Percentiles rank a stretch among this genome's conserved stretches.
Conservation (phyloP, 2,113 vertebrate genomes). For the Mastomys coucha region DNA sequence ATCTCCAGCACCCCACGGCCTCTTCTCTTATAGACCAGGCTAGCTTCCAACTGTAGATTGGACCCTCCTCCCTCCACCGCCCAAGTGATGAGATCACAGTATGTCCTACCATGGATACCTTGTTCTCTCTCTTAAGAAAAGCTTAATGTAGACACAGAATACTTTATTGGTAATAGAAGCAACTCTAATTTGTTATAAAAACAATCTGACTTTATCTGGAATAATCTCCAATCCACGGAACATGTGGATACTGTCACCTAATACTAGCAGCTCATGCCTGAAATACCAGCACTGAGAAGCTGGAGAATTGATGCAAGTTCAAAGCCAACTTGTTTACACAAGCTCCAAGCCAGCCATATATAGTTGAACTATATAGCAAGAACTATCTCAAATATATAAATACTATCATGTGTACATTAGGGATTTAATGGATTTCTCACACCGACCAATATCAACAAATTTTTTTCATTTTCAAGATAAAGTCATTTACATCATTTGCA, state of each 20-base stretch:
- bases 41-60: not conserved
- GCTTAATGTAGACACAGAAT: not conserved
- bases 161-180: not conserved
- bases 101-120: not conserved
- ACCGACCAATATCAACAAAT: conserved; percentile 14
- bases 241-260: not conserved
- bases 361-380: not conserved
- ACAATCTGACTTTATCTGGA: not conserved
- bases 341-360: not conserved
- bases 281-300: too few species aligned
- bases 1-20: not conserved
- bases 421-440: conserved; percentile 4
- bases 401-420: not conserved
- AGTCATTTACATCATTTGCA: not conserved
- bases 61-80: not conserved
- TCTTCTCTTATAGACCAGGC: not conserved
- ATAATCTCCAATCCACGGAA: not conserved
- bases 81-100: not conserved
- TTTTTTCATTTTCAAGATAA: conserved; percentile 28
- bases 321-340: not conserved
- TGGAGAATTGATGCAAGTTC: not conserved
- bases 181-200: conserved; percentile 25
- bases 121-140: not conserved
- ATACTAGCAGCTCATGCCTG: not conserved
- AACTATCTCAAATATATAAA: not conserved